Evolutionary conservation across 1,140 invertebrate genomes (phyloP).

Genomic region (Zaprionus taronus): DNA sequence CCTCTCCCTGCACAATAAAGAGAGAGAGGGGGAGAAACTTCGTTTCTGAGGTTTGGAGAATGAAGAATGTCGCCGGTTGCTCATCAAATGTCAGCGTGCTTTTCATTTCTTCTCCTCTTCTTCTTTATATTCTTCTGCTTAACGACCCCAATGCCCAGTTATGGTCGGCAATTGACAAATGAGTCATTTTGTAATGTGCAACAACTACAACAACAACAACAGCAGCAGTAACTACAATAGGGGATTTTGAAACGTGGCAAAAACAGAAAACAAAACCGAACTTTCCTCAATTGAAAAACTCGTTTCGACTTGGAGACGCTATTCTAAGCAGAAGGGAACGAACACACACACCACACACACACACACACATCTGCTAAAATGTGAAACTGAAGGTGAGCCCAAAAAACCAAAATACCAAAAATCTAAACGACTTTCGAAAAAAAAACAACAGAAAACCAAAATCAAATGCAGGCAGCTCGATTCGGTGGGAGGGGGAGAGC

Average conservation of each 20-base stretch:
- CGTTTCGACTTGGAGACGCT: conserved; percentile 18
- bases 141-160: conserved; percentile 43
- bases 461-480: conserved; percentile 64
- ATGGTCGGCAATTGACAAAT: conserved; percentile 37
- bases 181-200: conserved; percentile 59
- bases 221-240: neutral
- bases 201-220: conserved; percentile 20
- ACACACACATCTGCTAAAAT: conserved; percentile 7
- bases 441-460: conserved; percentile 13
- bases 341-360: neutral
- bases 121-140: conserved; percentile 5
- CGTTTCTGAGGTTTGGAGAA: conserved; percentile 2
- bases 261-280: conserved; percentile 20
- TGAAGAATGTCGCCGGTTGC: conserved; percentile 41
- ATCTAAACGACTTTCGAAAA: conserved; percentile 71
- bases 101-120: conserved; percentile 45
- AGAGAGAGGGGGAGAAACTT: neutral
- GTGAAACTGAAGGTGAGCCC: conserved; percentile 52
- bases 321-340: conserved; percentile 29
- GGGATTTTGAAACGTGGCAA: neutral
- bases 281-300: conserved; percentile 41
- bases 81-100: conserved; percentile 48
- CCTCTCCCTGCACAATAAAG: neutral
- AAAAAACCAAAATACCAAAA: conserved; percentile 38
- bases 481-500: conserved; percentile 34